Conservation (phyloP, 2,888 invertebrate species). For the Amiota communis region DNA sequence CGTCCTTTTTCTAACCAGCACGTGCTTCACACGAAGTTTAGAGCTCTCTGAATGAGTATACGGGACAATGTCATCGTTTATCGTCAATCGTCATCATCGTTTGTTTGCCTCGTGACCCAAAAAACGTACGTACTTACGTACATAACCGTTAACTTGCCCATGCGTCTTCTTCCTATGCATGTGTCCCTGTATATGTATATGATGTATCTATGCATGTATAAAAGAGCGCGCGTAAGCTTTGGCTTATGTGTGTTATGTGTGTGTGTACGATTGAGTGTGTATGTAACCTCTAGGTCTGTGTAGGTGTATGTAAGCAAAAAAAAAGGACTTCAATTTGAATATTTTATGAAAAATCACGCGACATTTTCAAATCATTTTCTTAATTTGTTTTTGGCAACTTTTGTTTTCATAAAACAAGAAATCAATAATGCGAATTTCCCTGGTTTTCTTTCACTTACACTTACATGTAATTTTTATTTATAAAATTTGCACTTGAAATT, state of each 20-base stretch:
- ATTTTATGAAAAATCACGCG: slow-evolving; percentile 65
- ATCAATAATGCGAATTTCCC: too few relatives aligned
- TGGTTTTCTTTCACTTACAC: too few relatives aligned
- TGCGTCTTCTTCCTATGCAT: slow-evolving; percentile 25
- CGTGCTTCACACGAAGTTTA: slow-evolving; percentile 52
- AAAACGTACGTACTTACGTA: slow-evolving; percentile 43
- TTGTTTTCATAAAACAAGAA: too few relatives aligned
- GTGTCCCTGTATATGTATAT: neutral
- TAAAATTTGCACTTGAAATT: too few relatives aligned
- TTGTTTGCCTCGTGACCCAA: slow-evolving; percentile 62
- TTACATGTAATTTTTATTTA: too few relatives aligned
- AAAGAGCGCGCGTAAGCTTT: slow-evolving; percentile 6
- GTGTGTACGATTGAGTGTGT: slow-evolving; percentile 30
- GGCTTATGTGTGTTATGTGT: slow-evolving; percentile 10
- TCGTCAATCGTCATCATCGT: slow-evolving; percentile 45
- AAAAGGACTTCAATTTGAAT: slow-evolving; percentile 44
- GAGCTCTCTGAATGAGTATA: slow-evolving; percentile 47
- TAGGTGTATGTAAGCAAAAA: slow-evolving; percentile 36
- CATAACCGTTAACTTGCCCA: slow-evolving; percentile 34
- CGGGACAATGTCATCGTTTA: slow-evolving; percentile 61
- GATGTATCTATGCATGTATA: neutral
- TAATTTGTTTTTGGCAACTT: too few relatives aligned
- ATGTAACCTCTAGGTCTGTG: slow-evolving; percentile 6
- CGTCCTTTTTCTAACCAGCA: slow-evolving; percentile 56
- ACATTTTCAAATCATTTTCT: slow-evolving; percentile 43